Evolutionary conservation across 2,888 invertebrate genomes (phyloP).

Genomic region (Ctenicera cuprea): DNA sequence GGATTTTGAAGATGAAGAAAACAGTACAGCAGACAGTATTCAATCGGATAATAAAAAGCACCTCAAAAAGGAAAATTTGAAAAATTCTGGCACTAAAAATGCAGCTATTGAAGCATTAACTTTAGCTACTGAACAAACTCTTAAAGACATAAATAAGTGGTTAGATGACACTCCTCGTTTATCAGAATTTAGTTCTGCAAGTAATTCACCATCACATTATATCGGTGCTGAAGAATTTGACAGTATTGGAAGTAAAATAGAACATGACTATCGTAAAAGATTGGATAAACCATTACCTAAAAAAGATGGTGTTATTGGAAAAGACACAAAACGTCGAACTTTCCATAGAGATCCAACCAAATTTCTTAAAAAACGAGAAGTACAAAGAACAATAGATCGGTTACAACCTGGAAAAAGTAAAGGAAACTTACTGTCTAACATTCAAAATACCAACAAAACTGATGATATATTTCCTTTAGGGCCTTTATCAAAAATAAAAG

Average conservation of each 20-base stretch:
- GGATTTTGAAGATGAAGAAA: slow-evolving; percentile 66
- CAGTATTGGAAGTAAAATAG: slow-evolving; percentile 71
- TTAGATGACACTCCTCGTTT: slow-evolving; percentile 88
- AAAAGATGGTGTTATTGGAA: slow-evolving; percentile 70
- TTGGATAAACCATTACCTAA: slow-evolving; percentile 69
- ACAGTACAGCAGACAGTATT: slow-evolving; percentile 64
- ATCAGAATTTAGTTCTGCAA: slow-evolving; percentile 84
- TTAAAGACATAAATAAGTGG: slow-evolving; percentile 93
- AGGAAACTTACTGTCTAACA: slow-evolving; percentile 87
- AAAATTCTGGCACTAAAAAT: slow-evolving; percentile 66
- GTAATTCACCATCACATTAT: slow-evolving; percentile 84
- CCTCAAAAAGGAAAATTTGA: slow-evolving; percentile 57
- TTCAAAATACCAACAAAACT: slow-evolving; percentile 75
- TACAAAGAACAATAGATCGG: slow-evolving; percentile 88
- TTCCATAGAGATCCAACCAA: slow-evolving; percentile 69
- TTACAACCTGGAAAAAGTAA: slow-evolving; percentile 92
- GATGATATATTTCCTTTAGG: slow-evolving; percentile 78
- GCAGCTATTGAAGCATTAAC: slow-evolving; percentile 80
- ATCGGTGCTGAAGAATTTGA: slow-evolving; percentile 79
- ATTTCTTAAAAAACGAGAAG: slow-evolving; percentile 78
- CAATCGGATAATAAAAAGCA: slow-evolving; percentile 61
- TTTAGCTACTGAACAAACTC: slow-evolving; percentile 84
- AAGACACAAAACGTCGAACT: slow-evolving; percentile 73
- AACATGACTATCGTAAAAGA: slow-evolving; percentile 72
- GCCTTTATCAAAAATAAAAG: slow-evolving; percentile 76